These are phyloP conservation scores for Origma solitaria DNA, from an alignment of 2,113 vertebrate genomes.

Conservation along the genomic window DNA sequence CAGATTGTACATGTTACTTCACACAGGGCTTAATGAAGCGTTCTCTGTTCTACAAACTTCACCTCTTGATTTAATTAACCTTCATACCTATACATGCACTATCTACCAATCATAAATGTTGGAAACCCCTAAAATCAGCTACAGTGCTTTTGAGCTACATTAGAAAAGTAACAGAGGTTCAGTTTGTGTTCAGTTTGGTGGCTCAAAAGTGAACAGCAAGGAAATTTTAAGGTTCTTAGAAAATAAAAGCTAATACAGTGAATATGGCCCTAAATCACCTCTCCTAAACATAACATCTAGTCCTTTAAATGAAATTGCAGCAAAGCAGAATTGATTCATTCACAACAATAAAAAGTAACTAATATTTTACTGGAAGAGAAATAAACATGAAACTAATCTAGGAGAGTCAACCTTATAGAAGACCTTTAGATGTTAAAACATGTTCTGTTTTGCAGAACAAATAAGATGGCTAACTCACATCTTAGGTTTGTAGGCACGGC, in stretches of 20 bases:
- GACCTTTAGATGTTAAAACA: not conserved
- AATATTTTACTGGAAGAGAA: not conserved
- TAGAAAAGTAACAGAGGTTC: not conserved
- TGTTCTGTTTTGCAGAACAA: not conserved
- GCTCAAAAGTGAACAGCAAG: not conserved
- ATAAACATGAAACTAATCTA: not conserved
- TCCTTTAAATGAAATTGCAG: not conserved
- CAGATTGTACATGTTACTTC: slow-evolving; percentile 53
- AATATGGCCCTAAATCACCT: not conserved
- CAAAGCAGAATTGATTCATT: not conserved
- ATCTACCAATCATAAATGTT: not conserved
- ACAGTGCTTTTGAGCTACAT: not conserved
- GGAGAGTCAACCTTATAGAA: not conserved
- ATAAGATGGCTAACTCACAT: not conserved
- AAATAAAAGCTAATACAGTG: not conserved
- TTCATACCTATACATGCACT: not conserved
- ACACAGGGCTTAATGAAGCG: slow-evolving; percentile 66
- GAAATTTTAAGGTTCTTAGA: not conserved
- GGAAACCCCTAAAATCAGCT: not conserved
- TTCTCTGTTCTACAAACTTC: slow-evolving; percentile 68
- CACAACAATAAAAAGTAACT: not conserved
- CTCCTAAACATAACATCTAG: not conserved
- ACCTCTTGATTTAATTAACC: slow-evolving; percentile 65
- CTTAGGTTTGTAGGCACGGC: not conserved
- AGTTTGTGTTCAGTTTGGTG: not conserved